A percentile compares a stretch with the other conserved stretches of the same genome.
phyloP scores from a whole-genome alignment of 2,888 invertebrate species.

The Pachycephus smyrnensis region DNA sequence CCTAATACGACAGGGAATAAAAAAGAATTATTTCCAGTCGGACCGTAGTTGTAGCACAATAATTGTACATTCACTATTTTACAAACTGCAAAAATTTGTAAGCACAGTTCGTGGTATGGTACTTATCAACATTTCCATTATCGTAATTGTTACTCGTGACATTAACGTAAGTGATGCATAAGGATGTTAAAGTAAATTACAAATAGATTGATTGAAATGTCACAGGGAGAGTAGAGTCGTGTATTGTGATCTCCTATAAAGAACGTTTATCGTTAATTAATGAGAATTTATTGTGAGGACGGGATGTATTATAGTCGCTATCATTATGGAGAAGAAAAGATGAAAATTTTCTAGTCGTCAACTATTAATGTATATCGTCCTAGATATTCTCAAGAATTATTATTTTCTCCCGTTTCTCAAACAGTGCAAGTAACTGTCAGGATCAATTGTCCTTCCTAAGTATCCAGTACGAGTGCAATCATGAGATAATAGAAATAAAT shows the following conservation, averaged over 20 bases:
- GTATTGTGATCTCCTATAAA: not conserved
- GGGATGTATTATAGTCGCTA: constrained; percentile 15
- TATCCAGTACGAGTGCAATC: not conserved
- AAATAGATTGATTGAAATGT: not conserved
- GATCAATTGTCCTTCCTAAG: not conserved
- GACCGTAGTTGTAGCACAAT: not conserved
- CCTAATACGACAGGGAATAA: not conserved
- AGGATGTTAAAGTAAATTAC: not conserved
- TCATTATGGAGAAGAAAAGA: not conserved
- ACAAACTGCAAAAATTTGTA: not conserved
- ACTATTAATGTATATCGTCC: not conserved
- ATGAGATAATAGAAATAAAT: not conserved
- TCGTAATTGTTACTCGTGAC: not conserved
- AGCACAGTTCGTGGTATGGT: not conserved
- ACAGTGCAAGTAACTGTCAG: not conserved
- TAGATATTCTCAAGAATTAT: not conserved
- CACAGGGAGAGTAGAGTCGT: not conserved
- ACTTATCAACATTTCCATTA: constrained; percentile 4
- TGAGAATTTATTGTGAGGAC: not conserved
- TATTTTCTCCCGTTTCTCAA: not conserved
- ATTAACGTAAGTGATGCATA: not conserved
- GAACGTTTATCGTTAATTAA: not conserved
- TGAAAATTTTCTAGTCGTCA: constrained; percentile 20
- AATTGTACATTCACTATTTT: not conserved
- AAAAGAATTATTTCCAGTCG: not conserved